phyloP scores from a whole-genome alignment of 2,797 vertebrate genomes.

The Poeciliopsis paucimaculata region DNA sequence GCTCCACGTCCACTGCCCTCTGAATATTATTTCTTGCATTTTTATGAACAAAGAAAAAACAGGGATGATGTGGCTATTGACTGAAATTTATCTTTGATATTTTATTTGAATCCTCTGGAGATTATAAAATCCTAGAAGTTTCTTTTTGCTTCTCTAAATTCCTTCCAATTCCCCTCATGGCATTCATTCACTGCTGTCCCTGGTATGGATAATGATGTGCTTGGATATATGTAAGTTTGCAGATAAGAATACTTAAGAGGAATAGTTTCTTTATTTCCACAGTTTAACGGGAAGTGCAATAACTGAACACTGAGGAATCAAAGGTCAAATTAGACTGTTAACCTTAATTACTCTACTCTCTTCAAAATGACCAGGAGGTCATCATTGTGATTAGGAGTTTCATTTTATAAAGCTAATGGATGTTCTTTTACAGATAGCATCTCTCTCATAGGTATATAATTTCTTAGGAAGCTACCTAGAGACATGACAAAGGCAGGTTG shows the following conservation, averaged over 20 bases:
- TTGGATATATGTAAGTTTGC: background rate
- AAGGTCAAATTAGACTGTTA: conserved; percentile 65
- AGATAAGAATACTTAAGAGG: conserved; percentile 63
- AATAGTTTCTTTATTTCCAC: conserved; percentile 35
- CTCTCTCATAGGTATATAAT: background rate
- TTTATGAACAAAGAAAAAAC: background rate
- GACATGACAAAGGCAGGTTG: background rate
- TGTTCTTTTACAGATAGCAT: conserved; percentile 51
- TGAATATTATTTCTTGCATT: conserved; percentile 22
- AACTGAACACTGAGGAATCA: conserved; percentile 34
- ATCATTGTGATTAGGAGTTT: conserved; percentile 49
- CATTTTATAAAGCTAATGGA: conserved; percentile 51
- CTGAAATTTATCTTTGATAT: conserved; percentile 20
- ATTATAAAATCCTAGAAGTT: conserved; percentile 13
- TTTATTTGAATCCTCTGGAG: conserved; percentile 15
- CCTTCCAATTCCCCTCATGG: conserved; percentile 18
- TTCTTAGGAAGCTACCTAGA: background rate
- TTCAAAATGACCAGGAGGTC: conserved; percentile 55
- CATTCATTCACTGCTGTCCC: conserved; percentile 13
- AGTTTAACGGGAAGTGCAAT: conserved; percentile 33
- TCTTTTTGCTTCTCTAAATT: conserved; percentile 17
- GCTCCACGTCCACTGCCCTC: conserved; percentile 21
- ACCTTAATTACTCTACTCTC: conserved; percentile 71
- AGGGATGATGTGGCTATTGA: conserved; percentile 27
- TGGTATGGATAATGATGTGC: conserved; percentile 3